Percentiles rank a stretch among this genome's conserved stretches.
phyloP scores from a whole-genome alignment of 2,888 invertebrate species.

The Conops quadrifasciatus region DNA sequence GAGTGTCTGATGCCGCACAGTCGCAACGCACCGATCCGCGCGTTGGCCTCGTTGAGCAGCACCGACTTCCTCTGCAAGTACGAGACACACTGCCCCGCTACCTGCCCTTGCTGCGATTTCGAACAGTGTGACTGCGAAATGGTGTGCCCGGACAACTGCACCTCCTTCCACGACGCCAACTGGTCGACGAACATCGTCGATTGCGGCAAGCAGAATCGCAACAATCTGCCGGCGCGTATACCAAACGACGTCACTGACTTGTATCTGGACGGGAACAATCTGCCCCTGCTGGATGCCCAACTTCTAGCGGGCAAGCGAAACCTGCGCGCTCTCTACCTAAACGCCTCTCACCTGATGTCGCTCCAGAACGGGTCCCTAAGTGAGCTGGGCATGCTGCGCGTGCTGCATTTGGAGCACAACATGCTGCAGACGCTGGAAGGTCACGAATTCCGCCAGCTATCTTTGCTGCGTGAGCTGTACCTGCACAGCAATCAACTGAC shows the following conservation, averaged over 20 bases:
- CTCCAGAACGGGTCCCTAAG: conserved; percentile 82
- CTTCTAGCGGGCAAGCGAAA: conserved; percentile 91
- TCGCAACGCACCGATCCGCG: conserved; percentile 80
- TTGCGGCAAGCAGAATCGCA: conserved; percentile 73
- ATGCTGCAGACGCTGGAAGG: conserved; percentile 81
- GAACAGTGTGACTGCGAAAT: conserved; percentile 97
- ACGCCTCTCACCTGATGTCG: conserved; percentile 82
- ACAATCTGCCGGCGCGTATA: conserved; percentile 74
- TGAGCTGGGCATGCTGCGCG: conserved; percentile 80
- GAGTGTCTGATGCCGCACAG: conserved; percentile 88
- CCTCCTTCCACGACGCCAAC: conserved; percentile 92
- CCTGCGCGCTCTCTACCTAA: conserved; percentile 85
- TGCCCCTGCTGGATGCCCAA: conserved; percentile 84
- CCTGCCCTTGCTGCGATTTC: conserved; percentile 96
- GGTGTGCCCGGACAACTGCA: conserved; percentile 93
- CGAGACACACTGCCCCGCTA: conserved; percentile 91
- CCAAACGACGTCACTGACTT: conserved; percentile 96
- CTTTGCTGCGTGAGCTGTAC: conserved; percentile 81
- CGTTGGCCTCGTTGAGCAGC: conserved; percentile 78
- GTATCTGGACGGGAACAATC: conserved; percentile 89
- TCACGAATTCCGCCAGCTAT: conserved; percentile 84
- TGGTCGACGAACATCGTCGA: conserved; percentile 94
- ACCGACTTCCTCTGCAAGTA: conserved; percentile 92
- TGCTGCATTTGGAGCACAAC: conserved; percentile 87
- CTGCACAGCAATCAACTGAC: conserved; percentile 85